These are phyloP conservation scores for Stegostoma tigrinum DNA, from an alignment of 2,113 vertebrate genomes.

Conservation along the genomic window DNA sequence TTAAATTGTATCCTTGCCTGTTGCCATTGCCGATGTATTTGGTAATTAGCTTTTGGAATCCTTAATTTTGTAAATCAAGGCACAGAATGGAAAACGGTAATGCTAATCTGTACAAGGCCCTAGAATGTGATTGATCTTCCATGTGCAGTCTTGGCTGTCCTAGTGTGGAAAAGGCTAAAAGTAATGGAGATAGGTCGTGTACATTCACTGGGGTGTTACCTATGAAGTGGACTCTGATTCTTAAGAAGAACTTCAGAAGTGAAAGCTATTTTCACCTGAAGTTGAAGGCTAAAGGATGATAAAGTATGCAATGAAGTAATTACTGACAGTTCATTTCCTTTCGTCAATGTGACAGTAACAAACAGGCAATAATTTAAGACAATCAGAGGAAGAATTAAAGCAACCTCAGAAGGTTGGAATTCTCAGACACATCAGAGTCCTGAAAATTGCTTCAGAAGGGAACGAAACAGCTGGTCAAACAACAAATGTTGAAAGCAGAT, in stretches of 20 bases:
- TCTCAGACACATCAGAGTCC: background rate
- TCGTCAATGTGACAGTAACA: background rate
- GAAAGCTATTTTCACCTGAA: background rate
- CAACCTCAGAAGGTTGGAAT: background rate
- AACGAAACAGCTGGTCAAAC: background rate
- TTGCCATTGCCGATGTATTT: background rate
- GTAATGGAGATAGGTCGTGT: background rate
- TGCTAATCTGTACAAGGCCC: background rate
- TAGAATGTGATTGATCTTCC: background rate
- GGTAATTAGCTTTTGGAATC: background rate
- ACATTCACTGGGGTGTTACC: background rate
- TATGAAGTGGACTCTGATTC: background rate
- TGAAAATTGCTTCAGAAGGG: background rate
- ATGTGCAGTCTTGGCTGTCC: background rate
- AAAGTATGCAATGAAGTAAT: background rate
- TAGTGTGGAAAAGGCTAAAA: background rate
- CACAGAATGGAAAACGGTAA: background rate
- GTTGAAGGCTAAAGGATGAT: background rate
- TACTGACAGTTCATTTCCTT: background rate
- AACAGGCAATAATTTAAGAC: background rate
- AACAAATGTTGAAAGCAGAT: background rate
- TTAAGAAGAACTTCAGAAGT: background rate
- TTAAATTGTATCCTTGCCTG: background rate
- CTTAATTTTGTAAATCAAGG: background rate
- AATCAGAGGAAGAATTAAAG: background rate